These are phyloP conservation scores for Ctenomys sociabilis DNA, from an alignment of 2,113 vertebrate genomes.

Conservation along the genomic window DNA sequence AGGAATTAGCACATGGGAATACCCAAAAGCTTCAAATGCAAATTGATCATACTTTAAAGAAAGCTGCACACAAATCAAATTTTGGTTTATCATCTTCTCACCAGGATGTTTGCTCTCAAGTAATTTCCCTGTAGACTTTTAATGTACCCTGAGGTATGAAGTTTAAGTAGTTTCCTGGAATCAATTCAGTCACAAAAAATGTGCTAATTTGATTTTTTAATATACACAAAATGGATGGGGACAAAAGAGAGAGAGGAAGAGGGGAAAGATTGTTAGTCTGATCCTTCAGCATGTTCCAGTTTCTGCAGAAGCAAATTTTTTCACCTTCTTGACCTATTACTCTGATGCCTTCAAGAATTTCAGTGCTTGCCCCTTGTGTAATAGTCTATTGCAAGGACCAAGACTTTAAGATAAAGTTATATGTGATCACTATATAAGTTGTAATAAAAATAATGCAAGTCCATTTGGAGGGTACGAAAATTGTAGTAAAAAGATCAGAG, in stretches of 20 bases:
- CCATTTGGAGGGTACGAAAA: neutral
- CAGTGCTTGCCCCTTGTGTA: neutral
- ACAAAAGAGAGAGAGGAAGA: neutral
- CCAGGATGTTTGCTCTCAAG: neutral
- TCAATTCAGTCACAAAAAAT: neutral
- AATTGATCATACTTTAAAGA: neutral
- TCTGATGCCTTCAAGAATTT: neutral
- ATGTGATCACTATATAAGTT: neutral
- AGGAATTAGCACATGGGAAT: neutral
- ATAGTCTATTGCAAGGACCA: neutral
- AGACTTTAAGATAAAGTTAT: neutral
- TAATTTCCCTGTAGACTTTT: neutral
- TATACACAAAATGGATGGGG: neutral
- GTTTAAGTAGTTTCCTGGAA: neutral
- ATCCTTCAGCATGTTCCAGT: neutral
- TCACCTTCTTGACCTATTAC: neutral
- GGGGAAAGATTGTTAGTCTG: neutral
- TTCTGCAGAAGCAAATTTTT: neutral
- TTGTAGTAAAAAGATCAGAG: slow-evolving; percentile 18
- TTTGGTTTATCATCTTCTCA: neutral
- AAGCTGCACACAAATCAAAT: neutral
- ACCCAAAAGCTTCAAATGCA: neutral
- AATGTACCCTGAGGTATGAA: neutral
- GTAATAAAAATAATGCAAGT: neutral
- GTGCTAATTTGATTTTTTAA: neutral